phyloP scores from a whole-genome alignment of 1,140 invertebrate genomes.

The Drosophila pallidifrons region DNA sequence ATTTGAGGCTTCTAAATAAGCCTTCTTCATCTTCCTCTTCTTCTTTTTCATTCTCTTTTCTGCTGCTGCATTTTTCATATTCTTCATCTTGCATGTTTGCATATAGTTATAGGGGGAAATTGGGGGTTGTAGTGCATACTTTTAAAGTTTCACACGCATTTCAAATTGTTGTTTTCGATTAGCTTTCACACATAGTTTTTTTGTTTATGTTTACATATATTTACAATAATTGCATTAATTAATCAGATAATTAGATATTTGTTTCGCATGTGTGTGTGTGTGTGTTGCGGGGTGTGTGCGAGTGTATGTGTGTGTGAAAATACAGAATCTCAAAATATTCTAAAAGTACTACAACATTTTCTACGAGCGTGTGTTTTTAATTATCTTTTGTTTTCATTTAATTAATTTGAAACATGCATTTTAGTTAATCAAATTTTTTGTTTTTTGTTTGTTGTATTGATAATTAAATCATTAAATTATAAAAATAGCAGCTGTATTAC shows the following conservation, averaged over 20 bases:
- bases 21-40: not conserved
- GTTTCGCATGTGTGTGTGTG: slow-evolving; percentile 19
- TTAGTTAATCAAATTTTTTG: slow-evolving; percentile 57
- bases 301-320: slow-evolving; percentile 10
- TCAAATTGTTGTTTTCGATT: slow-evolving; percentile 16
- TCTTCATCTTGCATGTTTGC: slow-evolving; percentile 15
- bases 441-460: slow-evolving; percentile 50
- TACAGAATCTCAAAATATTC: slow-evolving; percentile 46
- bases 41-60: slow-evolving; percentile 6
- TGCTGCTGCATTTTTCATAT: not conserved
- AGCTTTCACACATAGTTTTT: slow-evolving; percentile 24
- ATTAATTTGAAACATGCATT: slow-evolving; percentile 69
- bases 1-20: slow-evolving; percentile 29
- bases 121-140: slow-evolving; percentile 25
- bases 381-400: slow-evolving; percentile 26
- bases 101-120: not conserved
- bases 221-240: slow-evolving; percentile 37
- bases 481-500: slow-evolving; percentile 67
- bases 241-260: slow-evolving; percentile 37
- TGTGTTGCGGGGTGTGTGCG: slow-evolving; percentile 5
- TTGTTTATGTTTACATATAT: slow-evolving; percentile 30
- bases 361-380: slow-evolving; percentile 49
- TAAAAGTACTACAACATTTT: slow-evolving; percentile 67
- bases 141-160: slow-evolving; percentile 33
- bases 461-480: slow-evolving; percentile 60